Conservation (phyloP, 2,113 vertebrate species). For the Muscicapa adusta region DNA sequence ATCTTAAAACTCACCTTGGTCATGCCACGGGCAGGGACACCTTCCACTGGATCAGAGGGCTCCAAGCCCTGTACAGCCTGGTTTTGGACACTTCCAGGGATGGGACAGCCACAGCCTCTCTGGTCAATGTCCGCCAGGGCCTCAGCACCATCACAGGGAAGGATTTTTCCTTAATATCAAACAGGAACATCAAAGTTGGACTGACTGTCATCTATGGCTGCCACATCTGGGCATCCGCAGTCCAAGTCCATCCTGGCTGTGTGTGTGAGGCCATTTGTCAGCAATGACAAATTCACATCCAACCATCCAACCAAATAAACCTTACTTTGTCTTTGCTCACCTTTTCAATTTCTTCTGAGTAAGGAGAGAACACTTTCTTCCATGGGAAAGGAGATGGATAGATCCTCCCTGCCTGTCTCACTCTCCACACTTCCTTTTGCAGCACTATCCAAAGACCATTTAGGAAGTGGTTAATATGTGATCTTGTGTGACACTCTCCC, state of each 20-base stretch:
- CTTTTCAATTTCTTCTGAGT: not conserved
- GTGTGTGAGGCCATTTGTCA: not conserved
- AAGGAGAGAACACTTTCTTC: not conserved
- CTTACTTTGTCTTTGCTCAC: not conserved
- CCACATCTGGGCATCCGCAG: not conserved
- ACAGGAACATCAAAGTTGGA: not conserved
- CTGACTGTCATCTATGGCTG: not conserved
- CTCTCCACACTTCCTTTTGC: not conserved
- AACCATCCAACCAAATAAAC: not conserved
- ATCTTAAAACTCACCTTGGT: not conserved
- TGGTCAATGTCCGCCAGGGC: not conserved
- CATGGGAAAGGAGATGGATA: not conserved
- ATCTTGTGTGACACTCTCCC: not conserved
- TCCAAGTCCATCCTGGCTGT: not conserved
- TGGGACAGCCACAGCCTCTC: not conserved
- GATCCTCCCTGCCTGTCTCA: not conserved
- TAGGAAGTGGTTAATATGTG: not conserved
- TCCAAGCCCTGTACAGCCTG: not conserved
- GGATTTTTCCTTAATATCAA: not conserved
- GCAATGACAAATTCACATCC: not conserved
- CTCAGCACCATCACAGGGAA: not conserved
- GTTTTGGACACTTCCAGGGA: not conserved
- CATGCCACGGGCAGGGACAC: not conserved
- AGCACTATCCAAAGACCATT: not conserved
- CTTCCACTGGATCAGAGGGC: not conserved